Base-by-base conservation (phyloP, 2,888 invertebrate genomes). In the Mythimna pallens region DNA sequence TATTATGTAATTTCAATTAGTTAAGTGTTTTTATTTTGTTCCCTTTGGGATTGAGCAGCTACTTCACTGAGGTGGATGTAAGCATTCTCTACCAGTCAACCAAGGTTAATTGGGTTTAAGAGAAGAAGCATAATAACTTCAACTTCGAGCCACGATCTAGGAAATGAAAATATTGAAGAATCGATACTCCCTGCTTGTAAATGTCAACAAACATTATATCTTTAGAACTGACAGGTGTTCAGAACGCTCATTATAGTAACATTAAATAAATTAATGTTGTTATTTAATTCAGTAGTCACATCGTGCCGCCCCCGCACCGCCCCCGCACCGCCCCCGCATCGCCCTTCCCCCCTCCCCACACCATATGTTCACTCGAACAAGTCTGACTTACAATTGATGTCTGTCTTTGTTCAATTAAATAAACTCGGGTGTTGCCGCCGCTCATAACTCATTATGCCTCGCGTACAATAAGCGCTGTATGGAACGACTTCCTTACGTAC, bases 341-440 rank as follows among this genome's bases (percentile, higher is more conserved):
- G 25, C 64, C 1, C 25, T 12, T 0, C 25, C 22, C 55, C 25
- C 43, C 25, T 34, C 3, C 3, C 34, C 52, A 50, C 30, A 8
- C 43, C 30, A 1, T 12, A 20, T 68, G 50, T 36, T 36, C 36
- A 64, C 36, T 50, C 22, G 22, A 64, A 50, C 25, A 20, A 25
- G 22, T 36, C 50, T 12, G 50, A 36, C 50, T 22, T 50, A 64
- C 50, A 63, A 62, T 68, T 34, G 34, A 25, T 63, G 22, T 14
- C 50, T 68, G 64, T 68, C 64, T 62, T 67, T 50, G 62, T 67
- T 67, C 47, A 14, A 68, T 63, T 50, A 68, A 68, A 50, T 25
- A 63, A 62, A 63, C 64, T 20, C 62, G n/a, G n/a, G n/a, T 57
- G 57, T 40, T 17, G 30, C 20, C 22, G 54, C 12, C 40, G 25